Evolutionary conservation across 1,140 invertebrate genomes (phyloP), one percentile per base, ranked within the genome.

Genomic region (Octopus sinensis): DNA sequence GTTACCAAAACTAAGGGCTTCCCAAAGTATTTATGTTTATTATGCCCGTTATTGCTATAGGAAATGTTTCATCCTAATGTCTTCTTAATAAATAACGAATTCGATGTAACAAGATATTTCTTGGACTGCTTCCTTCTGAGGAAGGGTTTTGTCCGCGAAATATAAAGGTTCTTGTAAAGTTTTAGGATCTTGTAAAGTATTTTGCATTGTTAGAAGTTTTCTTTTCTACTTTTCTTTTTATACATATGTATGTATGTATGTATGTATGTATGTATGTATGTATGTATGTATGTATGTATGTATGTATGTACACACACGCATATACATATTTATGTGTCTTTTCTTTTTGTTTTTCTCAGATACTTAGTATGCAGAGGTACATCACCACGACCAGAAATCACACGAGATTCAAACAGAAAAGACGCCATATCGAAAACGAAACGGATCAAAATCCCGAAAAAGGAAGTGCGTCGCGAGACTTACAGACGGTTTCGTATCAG

Each of bases 311-410:
- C n/a, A 52, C 23, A 52, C 10, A 23, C 9, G 23, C 23, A 52
- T 10, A 23, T 62, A 62, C 56, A 62, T 62, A 17, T 62, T 12
- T 62, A 62, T 12, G 9, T 62, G 17, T 76, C 23, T 30, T 23
- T 9, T 10, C 9, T 30, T 23, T 9, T 23, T 52, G 0, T 73
- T 12, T 13, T 73, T 13, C 30, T 9, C 68, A 84, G 81, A 13
- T 88, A 86, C 82, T 81, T 88, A 10, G 87, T 88, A 79, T 88
- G 87, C 79, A 52, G 88, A 76, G 88, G 88, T 51, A 89, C 88
- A 4, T 89, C 87, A 43, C 88, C 88, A 6, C 85, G 86, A 78
- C 86, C 85, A 23, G 88, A 87, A 79, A 84, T 84, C 5, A 86
- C 86, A 77, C 68, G 68, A 56, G 76, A 17, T 79, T 81, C 54